Evolutionary conservation across 2,797 vertebrate genomes (phyloP).

Genomic region (Adrianichthys oophorus): DNA sequence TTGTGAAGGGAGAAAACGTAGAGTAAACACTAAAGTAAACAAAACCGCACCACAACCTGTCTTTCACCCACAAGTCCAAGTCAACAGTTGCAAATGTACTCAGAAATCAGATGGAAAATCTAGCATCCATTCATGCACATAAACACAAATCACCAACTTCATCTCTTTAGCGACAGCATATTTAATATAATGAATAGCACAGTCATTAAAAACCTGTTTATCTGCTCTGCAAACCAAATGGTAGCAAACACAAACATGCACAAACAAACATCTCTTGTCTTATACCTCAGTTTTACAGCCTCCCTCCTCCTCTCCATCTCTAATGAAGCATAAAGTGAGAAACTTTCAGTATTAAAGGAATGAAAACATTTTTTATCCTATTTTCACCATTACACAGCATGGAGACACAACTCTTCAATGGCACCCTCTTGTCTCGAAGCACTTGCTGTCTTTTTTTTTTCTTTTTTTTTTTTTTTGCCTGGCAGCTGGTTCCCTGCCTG

Average conservation of each 20-base stretch:
- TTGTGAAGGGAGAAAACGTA: no score
- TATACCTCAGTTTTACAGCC: conserved; percentile 17
- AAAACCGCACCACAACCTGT: neutral
- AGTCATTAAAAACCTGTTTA: conserved; percentile 38
- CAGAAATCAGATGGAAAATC: conserved; percentile 7
- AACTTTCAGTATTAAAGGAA: conserved; percentile 49
- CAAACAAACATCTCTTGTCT: conserved; percentile 30
- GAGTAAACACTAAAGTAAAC: neutral
- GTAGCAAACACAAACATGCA: conserved; percentile 29
- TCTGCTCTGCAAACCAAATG: conserved; percentile 33
- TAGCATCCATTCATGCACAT: neutral
- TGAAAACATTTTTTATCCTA: conserved; percentile 38
- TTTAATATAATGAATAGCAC: conserved; percentile 31
- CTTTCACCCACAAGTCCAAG: neutral
- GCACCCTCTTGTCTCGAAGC: conserved; percentile 23
- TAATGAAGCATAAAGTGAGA: conserved; percentile 66
- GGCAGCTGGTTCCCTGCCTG: conserved; percentile 12
- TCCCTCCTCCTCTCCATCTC: conserved; percentile 25
- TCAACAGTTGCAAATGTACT: neutral
- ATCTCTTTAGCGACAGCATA: conserved; percentile 3
- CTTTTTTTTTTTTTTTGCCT: conserved; percentile 8
- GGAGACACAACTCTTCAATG: conserved; percentile 25
- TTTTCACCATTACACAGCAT: conserved; percentile 9
- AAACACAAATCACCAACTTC: conserved; percentile 1
- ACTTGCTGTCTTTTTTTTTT: conserved; percentile 5